Conservation (phyloP, 2,113 vertebrate species). For the Maccullochella peelii region DNA sequence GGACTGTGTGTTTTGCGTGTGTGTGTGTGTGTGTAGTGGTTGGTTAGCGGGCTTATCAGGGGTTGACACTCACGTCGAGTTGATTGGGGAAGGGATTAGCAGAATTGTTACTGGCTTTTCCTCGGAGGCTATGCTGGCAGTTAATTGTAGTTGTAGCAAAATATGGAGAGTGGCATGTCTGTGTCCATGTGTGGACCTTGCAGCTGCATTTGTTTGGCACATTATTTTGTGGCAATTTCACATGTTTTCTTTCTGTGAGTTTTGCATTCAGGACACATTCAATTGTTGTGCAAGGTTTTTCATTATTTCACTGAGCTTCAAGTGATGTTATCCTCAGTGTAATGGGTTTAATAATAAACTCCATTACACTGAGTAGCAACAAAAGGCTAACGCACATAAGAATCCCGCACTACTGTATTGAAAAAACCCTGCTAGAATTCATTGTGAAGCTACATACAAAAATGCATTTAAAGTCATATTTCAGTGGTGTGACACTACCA, state of each 20-base stretch:
- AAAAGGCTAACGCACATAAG: slow-evolving; percentile 9
- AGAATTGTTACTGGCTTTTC: slow-evolving; percentile 26
- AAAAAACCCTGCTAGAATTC: not conserved
- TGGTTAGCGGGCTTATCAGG: slow-evolving; percentile 36
- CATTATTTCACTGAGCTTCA: slow-evolving; percentile 5
- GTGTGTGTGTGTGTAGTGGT: not conserved
- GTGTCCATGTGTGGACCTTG: slow-evolving; percentile 6
- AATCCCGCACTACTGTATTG: not conserved
- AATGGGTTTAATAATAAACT: slow-evolving; percentile 10
- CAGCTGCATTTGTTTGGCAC: not conserved
- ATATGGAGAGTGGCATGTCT: not conserved
- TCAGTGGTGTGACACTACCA: not conserved
- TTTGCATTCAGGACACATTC: not conserved
- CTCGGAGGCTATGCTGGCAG: not conserved
- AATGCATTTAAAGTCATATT: not conserved
- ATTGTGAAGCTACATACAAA: not conserved
- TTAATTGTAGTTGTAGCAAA: slow-evolving; percentile 5
- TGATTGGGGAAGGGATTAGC: slow-evolving; percentile 43
- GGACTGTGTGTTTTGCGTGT: slow-evolving; percentile 3
- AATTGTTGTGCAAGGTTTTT: not conserved
- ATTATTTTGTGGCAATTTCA: not conserved
- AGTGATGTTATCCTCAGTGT: slow-evolving; percentile 2
- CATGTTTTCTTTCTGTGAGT: not conserved
- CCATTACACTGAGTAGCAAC: not conserved
- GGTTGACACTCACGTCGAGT: slow-evolving; percentile 10